These are phyloP conservation scores for Rhodophaea formosa DNA, from an alignment of 2,888 invertebrate genomes.

Conservation along the genomic window DNA sequence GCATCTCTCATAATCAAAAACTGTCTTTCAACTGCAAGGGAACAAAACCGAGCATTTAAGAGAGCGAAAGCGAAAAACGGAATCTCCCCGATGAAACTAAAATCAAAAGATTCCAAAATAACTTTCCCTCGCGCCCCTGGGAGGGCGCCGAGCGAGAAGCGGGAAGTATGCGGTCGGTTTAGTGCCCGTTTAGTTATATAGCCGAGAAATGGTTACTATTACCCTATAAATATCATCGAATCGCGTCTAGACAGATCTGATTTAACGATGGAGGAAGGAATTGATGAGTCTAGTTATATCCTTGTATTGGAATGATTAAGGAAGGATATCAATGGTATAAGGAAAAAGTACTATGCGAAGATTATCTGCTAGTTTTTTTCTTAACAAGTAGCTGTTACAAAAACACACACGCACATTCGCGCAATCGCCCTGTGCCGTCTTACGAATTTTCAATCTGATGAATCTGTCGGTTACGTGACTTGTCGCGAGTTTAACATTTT, in stretches of 20 bases:
- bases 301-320: too few relatives aligned
- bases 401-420: too few relatives aligned
- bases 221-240: constrained; percentile 5
- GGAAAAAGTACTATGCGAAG: too few relatives aligned
- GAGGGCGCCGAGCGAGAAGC: neutral
- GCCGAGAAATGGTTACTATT: neutral
- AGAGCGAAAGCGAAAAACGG: neutral
- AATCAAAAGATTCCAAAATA: constrained; percentile 17
- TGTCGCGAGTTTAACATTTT: too few relatives aligned
- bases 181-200: constrained; percentile 6
- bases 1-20: neutral
- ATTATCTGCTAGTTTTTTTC: too few relatives aligned
- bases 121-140: constrained; percentile 1
- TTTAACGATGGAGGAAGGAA: neutral
- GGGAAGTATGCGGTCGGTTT: neutral
- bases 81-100: neutral
- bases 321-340: too few relatives aligned
- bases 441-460: too few relatives aligned
- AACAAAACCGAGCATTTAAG: constrained; percentile 2
- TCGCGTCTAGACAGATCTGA: neutral
- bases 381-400: too few relatives aligned
- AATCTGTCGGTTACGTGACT: too few relatives aligned
- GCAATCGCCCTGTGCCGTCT: too few relatives aligned
- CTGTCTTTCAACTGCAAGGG: constrained; percentile 1
- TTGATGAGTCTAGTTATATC: too few relatives aligned